Percentiles rank a stretch among this genome's conserved stretches.
Conservation (phyloP, 2,797 vertebrate species). For the Benthosema pterotum region DNA sequence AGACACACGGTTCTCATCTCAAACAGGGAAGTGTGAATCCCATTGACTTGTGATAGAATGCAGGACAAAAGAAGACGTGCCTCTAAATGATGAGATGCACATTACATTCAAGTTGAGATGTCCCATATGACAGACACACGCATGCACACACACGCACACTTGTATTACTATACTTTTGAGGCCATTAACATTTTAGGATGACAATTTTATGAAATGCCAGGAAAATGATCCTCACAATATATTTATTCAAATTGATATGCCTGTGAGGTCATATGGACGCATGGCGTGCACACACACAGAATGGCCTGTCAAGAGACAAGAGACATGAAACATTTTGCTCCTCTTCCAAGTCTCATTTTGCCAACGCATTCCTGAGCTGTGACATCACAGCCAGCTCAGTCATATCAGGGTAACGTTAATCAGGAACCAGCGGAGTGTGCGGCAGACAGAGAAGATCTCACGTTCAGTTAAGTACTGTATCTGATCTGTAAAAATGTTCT, state of each 20-base stretch:
- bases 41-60: constrained; percentile 23
- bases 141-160: too few relatives aligned
- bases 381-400: constrained; percentile 54
- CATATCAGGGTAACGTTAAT: constrained; percentile 54
- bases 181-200: too few relatives aligned
- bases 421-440: constrained; percentile 38
- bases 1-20: neutral
- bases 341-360: constrained; percentile 41
- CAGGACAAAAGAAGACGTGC: constrained; percentile 57
- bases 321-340: constrained; percentile 44
- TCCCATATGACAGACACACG: too few relatives aligned
- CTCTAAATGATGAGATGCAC: constrained; percentile 35
- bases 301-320: constrained; percentile 37
- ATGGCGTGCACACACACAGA: constrained; percentile 18
- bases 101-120: too few relatives aligned
- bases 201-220: too few relatives aligned
- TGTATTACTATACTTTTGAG: too few relatives aligned
- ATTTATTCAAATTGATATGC: too few relatives aligned
- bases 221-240: too few relatives aligned
- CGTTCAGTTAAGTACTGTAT: neutral
- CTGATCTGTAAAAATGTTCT: neutral
- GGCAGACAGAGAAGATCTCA: constrained; percentile 8
- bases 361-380: constrained; percentile 67
- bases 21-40: constrained; percentile 28
- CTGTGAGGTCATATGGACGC: too few relatives aligned